Conservation (phyloP, 2,113 vertebrate species). For the Plotosus lineatus region DNA sequence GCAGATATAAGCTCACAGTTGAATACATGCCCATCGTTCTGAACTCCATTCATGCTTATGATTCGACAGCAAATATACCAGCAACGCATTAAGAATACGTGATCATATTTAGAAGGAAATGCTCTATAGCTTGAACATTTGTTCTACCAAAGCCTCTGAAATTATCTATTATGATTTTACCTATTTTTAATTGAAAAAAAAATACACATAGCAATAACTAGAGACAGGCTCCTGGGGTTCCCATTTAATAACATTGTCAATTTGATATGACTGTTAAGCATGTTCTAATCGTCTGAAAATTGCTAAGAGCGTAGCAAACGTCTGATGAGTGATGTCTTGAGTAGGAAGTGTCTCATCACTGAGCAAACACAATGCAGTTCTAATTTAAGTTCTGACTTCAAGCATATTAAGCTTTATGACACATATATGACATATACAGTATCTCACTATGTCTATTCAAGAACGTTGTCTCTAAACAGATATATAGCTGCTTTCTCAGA, state of each 20-base stretch:
- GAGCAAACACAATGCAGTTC: not conserved
- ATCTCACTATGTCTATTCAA: not conserved
- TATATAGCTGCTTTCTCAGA: not conserved
- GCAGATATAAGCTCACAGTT: too few relatives aligned
- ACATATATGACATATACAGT: not conserved
- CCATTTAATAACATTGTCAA: conserved; percentile 38
- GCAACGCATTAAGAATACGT: not conserved
- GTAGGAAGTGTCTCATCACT: not conserved
- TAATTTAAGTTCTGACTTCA: not conserved
- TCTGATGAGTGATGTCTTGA: not conserved
- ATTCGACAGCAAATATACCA: not conserved
- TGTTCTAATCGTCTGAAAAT: conserved; percentile 28
- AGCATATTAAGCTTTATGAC: not conserved
- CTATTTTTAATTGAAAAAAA: conserved; percentile 32
- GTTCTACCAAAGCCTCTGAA: conserved; percentile 22
- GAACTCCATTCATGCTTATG: not conserved
- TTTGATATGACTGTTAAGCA: conserved; percentile 36
- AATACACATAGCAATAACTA: conserved; percentile 32
- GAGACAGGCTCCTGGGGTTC: conserved; percentile 19
- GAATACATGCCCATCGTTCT: conserved; percentile 18
- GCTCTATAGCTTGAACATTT: not conserved
- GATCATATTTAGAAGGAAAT: not conserved
- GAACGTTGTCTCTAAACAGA: not conserved
- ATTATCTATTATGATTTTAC: conserved; percentile 28
- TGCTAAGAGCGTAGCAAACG: not conserved